Evolutionary conservation across 2,888 invertebrate genomes (phyloP), one percentile per base, ranked within the genome.

Genomic region (Prionchulus punctatus): DNA sequence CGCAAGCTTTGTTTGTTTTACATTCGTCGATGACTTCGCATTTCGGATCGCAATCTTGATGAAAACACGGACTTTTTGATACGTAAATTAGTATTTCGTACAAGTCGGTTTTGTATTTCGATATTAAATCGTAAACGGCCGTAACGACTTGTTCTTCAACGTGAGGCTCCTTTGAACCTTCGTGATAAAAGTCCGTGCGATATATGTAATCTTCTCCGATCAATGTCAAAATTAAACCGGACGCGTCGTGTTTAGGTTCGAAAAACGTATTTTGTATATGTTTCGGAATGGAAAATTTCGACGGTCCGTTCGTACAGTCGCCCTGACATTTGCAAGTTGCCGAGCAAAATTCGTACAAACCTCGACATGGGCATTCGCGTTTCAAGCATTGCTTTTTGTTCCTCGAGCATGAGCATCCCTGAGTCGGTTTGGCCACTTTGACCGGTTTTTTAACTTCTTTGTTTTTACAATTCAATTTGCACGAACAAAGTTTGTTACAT

Each of bases 381-480:
- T 68, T 69, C 43, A 66, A 65, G 53, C 69, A 69, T 58, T 69
- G 69, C 58, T 68, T 68, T 61, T 70, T 70, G 55, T 63, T 64
- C 57, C 69, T 70, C n/a, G 65, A 63, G 59, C 69, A 70, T n/a
- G 43, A 31, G 28, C 59, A 59, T 53, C 69, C 68, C 12, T 62
- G 59, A 2, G 63, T 61, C 12, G 69, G 69, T 53, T 70, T 69
- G 28, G 62, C 61, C 15, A 65, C 63, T 60, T 51, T 54, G 21
- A 23, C 25, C 43, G 12, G 12, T 4, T 45, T 45, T 23, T 12
- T 45, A 7, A 23, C 51, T 21, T 27, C 28, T 63, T 67, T 68
- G 60, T 69, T 69, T 58, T 70, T 70, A 61, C 69, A 69, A 31
- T 63, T 65, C 59, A 69, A 70, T 53, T 66, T 66, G 60, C 69